Evolutionary conservation across 2,797 vertebrate genomes (phyloP).

Genomic region (Malacoctenus gilli): DNA sequence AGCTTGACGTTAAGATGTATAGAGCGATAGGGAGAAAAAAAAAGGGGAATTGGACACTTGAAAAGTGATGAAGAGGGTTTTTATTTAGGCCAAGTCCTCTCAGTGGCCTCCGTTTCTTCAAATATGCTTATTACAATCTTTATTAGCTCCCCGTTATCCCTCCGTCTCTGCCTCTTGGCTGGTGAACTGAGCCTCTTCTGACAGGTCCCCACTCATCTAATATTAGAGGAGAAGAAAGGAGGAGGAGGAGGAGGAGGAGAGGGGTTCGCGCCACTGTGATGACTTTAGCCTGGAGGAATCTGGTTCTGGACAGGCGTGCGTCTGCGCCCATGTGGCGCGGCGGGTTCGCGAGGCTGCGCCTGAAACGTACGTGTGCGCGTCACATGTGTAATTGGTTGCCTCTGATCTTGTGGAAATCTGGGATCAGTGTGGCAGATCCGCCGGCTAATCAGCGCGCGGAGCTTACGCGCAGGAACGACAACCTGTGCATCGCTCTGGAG

Average conservation of each 20-base stretch:
- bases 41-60: constrained; percentile 41
- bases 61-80: constrained; percentile 50
- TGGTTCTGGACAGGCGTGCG: constrained; percentile 40
- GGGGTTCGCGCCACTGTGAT: constrained; percentile 50
- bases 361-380: constrained; percentile 1
- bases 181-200: constrained; percentile 60
- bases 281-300: constrained; percentile 53
- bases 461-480: constrained; percentile 45
- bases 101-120: constrained; percentile 24
- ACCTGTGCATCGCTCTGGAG: constrained; percentile 53
- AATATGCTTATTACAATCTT: constrained; percentile 46
- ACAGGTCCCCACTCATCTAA: constrained; percentile 65
- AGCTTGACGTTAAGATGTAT: constrained; percentile 41
- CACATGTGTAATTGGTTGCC: constrained; percentile 76
- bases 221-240: constrained; percentile 40
- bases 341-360: constrained; percentile 27
- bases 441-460: constrained; percentile 75
- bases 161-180: constrained; percentile 22
- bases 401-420: constrained; percentile 81
- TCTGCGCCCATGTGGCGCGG: constrained; percentile 40
- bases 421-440: constrained; percentile 77
- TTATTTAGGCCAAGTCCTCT: constrained; percentile 52
- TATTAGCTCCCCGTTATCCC: constrained; percentile 44
- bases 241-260: constrained; percentile 1
- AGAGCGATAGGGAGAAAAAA: constrained; percentile 11